phyloP scores from a whole-genome alignment of 2,113 vertebrate genomes.

The Hemiprocne comata region DNA sequence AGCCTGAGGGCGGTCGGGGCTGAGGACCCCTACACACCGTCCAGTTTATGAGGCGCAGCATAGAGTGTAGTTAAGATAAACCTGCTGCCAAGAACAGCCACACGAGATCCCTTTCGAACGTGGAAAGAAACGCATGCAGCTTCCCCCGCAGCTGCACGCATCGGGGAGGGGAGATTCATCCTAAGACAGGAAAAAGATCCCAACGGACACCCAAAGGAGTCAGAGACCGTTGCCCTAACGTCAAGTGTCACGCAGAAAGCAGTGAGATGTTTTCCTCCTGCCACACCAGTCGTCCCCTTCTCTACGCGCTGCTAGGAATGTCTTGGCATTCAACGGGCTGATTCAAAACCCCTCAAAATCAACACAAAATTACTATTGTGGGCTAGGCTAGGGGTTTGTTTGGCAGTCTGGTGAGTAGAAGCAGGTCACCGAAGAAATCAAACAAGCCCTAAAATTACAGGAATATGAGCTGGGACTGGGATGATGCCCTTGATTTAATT shows the following conservation, averaged over 20 bases:
- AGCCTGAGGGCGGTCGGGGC: too few relatives aligned
- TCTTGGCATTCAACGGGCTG: rapidly evolving
- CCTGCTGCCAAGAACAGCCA: too few relatives aligned
- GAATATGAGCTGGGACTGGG: neutral
- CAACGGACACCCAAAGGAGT: rapidly evolving
- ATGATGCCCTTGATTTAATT: neutral
- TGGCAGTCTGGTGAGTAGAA: neutral
- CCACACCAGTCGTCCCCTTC: too few relatives aligned
- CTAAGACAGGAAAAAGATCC: too few relatives aligned
- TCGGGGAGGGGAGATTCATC: too few relatives aligned
- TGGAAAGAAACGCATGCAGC: rapidly evolving
- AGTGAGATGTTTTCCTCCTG: neutral
- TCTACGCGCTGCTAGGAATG: too few relatives aligned
- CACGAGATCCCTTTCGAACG: too few relatives aligned
- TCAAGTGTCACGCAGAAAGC: rapidly evolving
- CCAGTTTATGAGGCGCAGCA: too few relatives aligned
- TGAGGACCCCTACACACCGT: too few relatives aligned
- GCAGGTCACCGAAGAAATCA: neutral
- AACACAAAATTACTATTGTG: neutral
- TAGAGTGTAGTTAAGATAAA: too few relatives aligned
- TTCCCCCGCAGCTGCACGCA: too few relatives aligned
- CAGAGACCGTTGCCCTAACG: rapidly evolving
- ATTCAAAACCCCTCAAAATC: neutral
- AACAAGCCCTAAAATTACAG: neutral
- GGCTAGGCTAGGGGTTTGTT: neutral